Evolutionary conservation across 2,797 vertebrate species (phyloP).

Genomic region (Rhinichthys osculus): DNA sequence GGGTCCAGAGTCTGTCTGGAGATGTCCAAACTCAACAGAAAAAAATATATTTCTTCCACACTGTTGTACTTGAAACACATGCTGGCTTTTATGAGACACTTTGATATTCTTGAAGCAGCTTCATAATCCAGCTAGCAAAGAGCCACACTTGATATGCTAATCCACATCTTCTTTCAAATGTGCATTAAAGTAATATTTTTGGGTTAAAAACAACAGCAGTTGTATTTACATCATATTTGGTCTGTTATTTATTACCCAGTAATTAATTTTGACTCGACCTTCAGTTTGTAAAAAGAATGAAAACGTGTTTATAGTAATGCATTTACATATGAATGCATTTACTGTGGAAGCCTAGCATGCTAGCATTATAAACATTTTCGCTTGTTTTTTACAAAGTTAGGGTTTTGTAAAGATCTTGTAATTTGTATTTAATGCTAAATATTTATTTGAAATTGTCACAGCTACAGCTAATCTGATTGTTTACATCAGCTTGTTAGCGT

Average conservation of each 20-base stretch:
- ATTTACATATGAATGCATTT: not conserved
- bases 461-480: not conserved
- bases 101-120: constrained; percentile 1
- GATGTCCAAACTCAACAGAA: constrained; percentile 17
- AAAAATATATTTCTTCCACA: constrained; percentile 38
- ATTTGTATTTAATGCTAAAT: not conserved
- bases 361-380: not conserved
- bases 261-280: not conserved
- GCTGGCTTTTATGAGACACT: constrained; percentile 10
- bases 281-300: not conserved
- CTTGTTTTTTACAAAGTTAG: not conserved
- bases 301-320: not conserved
- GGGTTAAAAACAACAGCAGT: not conserved
- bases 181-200: not conserved
- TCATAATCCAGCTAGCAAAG: not conserved
- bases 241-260: not conserved
- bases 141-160: not conserved
- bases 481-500: not conserved
- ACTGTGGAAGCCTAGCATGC: not conserved
- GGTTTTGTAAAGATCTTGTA: not conserved
- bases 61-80: constrained; percentile 21
- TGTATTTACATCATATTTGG: not conserved
- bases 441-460: not conserved
- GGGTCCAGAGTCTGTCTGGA: constrained; percentile 1
- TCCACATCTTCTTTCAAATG: not conserved